Base-by-base conservation (phyloP, 2,113 vertebrate genomes). In the Corythoichthys intestinalis region DNA sequence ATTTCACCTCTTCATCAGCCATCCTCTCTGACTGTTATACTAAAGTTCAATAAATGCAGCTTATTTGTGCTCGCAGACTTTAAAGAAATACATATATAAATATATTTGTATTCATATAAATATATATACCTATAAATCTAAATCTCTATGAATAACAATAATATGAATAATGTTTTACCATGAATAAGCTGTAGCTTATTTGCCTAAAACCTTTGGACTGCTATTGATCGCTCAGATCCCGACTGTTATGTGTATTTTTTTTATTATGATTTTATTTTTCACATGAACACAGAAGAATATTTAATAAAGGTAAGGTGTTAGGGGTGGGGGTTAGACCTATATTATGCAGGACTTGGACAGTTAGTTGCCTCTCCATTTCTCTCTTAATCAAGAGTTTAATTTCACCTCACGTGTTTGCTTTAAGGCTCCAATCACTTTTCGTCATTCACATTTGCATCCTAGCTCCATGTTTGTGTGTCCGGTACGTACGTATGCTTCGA, bases 131-230 rank as follows among this genome's bases (percentile, higher is more conserved):
- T 90, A 91, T 89, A 85, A 84, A 89, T 91, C 89, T 88, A 90
- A 91, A 92, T 91, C 89, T 90, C 91, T 91, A 92, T 90, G 83
- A 92, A 89, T 91, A 88, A 88, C 88, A 93, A 91, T 91, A 91
- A 92, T 88, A 92, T 90, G 80, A 89, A 90, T 90, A 89, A 92
- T 86, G 89, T 93, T 93, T 92, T 90, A 92, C 90, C 89, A 92
- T 92, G 83, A 93, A 93, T 93, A 93, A 93, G 92, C 92, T 92
- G 88, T 92, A 90, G 92, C 92, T 93, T 93, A 92, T 93, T 92
- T 92, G 91, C 92, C 91, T 93, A 92, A 92, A 90, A 90, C 88
- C 88, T 93, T 92, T 91, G 90, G 90, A 92, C 91, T 93, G 91
- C 91, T 93, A 92, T 90, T 86, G 89, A 92, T 92, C 88, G 85